Base-by-base conservation (phyloP, 2,113 vertebrate genomes). In the Chascanopsetta lugubris region DNA sequence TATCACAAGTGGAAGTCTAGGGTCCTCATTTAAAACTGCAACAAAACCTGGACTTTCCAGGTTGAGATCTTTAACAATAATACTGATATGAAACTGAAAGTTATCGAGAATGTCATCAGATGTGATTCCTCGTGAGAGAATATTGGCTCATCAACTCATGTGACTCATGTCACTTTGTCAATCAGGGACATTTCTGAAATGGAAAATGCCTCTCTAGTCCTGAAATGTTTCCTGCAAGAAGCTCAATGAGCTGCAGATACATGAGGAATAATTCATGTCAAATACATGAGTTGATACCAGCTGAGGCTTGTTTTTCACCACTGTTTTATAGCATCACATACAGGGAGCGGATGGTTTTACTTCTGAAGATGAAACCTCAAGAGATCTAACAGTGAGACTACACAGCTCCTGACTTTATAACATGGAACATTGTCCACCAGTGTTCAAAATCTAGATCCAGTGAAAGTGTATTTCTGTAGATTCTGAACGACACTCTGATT, bases 231-330 rank as follows among this genome's bases (percentile, higher is more conserved):
- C 27, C 48, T 10, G 20, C 25, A 30, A 36, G 30, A 18, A 24
- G 26, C 66, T 68, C 59, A 63, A 51, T 59, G 60, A 63, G 68
- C 36, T 20, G 55, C 21, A 72, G 25, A 66, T 38, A 38, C 42
- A 49, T 40, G 58, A 50, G 18, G 49, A 71, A 72, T 71, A 72
- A 70, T 77, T 74, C 58, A 74, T 47, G 53, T 18, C 21, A 18
- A 46, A 54, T n/a, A 46, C 42, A 42, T 13, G 8, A 43, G 12
- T 0, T 2, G 3, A 22, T 18, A 45, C 12, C 32, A 11, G 69
- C 21, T 49, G 34, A 63, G 72, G 67, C 63, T 49, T 69, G 58
- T 79, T 69, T 76, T 49, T 30, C 53, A 12, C 8, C 65, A 62
- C 10, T n/a, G 24, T 49, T 20, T 49, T 53, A 59, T 48, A 25